Evolutionary conservation across 2,797 vertebrate species (phyloP).

Genomic region (Ispidina lecontei): DNA sequence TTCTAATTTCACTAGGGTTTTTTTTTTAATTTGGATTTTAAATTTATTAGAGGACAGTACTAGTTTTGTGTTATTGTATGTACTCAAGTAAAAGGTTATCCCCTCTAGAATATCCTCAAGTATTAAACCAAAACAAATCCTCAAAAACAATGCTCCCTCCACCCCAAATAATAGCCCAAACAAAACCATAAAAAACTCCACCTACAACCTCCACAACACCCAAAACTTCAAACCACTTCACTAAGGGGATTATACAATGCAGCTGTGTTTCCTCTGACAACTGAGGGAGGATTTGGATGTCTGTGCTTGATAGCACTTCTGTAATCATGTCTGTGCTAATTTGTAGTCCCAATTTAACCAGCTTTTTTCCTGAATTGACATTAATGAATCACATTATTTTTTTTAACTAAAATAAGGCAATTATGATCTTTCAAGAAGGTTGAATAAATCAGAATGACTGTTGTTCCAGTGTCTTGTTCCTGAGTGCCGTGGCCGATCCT

Average conservation of each 20-base stretch:
- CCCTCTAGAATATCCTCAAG: not conserved
- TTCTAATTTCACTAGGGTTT: not conserved
- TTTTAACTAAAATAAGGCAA: not conserved
- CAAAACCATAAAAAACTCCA: rapidly evolving
- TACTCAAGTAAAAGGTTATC: not conserved
- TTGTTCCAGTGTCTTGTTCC: constrained; percentile 85
- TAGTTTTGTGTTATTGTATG: not conserved
- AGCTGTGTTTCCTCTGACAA: not conserved
- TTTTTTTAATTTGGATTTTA: not conserved
- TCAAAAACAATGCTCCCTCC: not conserved
- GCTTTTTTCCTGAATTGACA: not conserved
- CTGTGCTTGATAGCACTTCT: not conserved
- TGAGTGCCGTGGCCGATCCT: constrained; percentile 87
- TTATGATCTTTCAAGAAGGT: not conserved
- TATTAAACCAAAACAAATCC: not conserved
- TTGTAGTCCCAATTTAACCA: not conserved
- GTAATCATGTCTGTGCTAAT: not conserved
- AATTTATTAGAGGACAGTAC: not conserved
- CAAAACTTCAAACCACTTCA: not conserved
- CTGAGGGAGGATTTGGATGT: not conserved
- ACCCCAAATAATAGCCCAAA: not conserved
- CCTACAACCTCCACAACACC: not conserved
- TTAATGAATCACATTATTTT: not conserved
- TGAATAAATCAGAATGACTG: not conserved
- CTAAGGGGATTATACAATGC: not conserved